These are phyloP conservation scores for mouse (Mus musculus) DNA, from an alignment of 2,113 vertebrate species.

Conservation along the genomic window GRCm39 chr17:24409001-24409500, in stretches of 20 bases:
- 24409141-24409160: background rate
- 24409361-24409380: background rate
- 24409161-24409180: background rate
- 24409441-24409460: too few species aligned
- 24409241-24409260: background rate
- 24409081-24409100: background rate
- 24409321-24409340: background rate
- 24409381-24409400: background rate
- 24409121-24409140: background rate
- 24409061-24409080: background rate
- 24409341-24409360: background rate
- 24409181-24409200: background rate
- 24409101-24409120: background rate
- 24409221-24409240: background rate
- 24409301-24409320: too few species aligned
- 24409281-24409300: background rate
- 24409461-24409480: background rate
- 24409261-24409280: background rate
- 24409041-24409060: constrained; percentile 2
- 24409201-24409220: background rate
- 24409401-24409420: background rate
- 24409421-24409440: background rate
- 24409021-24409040: constrained; percentile 51
- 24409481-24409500: too few species aligned
- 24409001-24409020: constrained; percentile 36